Evolutionary conservation across 1,140 invertebrate genomes (phyloP).

Genomic region (Drosophila nebulosa): DNA sequence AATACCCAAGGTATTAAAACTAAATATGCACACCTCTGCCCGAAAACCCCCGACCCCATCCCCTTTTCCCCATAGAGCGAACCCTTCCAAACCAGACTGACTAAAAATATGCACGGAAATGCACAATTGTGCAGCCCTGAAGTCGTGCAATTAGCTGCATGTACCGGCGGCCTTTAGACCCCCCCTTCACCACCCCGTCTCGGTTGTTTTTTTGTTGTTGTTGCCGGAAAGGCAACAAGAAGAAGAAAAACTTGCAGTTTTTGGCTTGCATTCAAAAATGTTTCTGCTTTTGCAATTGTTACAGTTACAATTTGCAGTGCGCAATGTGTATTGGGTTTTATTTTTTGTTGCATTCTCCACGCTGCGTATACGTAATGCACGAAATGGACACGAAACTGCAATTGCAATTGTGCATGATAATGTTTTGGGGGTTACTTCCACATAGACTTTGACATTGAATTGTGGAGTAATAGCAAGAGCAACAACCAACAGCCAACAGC

Average conservation of each 20-base stretch:
- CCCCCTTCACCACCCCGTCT: not conserved
- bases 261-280: constrained; percentile 72
- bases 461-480: constrained; percentile 37
- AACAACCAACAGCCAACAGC: not conserved
- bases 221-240: constrained; percentile 33
- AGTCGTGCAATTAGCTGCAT: constrained; percentile 75
- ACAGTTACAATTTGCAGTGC: not conserved
- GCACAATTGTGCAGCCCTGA: constrained; percentile 79
- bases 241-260: constrained; percentile 33
- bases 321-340: too few species aligned
- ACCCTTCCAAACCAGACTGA: constrained; percentile 16
- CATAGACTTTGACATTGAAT: constrained; percentile 73
- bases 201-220: not conserved
- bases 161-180: constrained; percentile 18
- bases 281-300: constrained; percentile 8
- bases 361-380: constrained; percentile 68
- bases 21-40: constrained; percentile 75
- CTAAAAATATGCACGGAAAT: constrained; percentile 79
- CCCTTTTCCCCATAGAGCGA: not conserved
- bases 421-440: constrained; percentile 27
- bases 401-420: constrained; percentile 17
- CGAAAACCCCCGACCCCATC: too few species aligned
- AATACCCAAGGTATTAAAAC: constrained; percentile 77
- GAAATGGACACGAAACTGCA: constrained; percentile 43
- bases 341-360: constrained; percentile 15